Evolutionary conservation across 2,113 vertebrate genomes (phyloP), one percentile per base, ranked within the genome.

Genomic region (Ceuthmochares aereus): DNA sequence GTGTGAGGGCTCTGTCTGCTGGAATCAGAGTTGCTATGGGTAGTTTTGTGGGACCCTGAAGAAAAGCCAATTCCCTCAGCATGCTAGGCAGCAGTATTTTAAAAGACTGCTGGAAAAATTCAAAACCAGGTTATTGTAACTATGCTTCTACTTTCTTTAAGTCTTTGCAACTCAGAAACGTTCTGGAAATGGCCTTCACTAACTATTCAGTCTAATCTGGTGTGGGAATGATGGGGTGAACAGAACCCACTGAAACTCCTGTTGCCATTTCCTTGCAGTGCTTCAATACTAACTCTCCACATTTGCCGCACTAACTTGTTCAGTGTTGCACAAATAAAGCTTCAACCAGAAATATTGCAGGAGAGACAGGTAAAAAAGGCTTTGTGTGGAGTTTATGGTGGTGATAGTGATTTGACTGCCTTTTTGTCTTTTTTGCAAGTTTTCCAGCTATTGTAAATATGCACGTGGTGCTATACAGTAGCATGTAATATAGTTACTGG

Each of bases 1-100:
- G 79, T 73, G 22, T 68, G 80, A 93, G 81, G 49, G 45, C 59
- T 56, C 94, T 73, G 18, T 96, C 97, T 94, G 52, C 87, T 92
- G 84, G 63, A 97, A 76, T 97, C 90, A 94, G 37, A 78, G 73
- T 97, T 49, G 14, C 59, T 32, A 12, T 20, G 51, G 49, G 27
- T 36, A 55, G 3, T 58, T 63, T 40, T 22, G 42, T 59, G 11
- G 45, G 55, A 92, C 75, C 45, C 75, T 78, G 62, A 66, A 89
- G 82, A 82, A 95, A 96, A 96, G 36, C 36, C 19, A 16, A 40
- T 79, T 95, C 43, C 55, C 56, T 93, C 67, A 84, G 21, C 30
- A 8, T 90, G 27, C 42, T 32, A 51, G 70, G 55, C 55, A 75
- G 54, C 30, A 4, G 40, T 56, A 60, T 70, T 89, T 63, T 64